phyloP scores from a whole-genome alignment of 2,797 vertebrate species.

The Natrix natrix region DNA sequence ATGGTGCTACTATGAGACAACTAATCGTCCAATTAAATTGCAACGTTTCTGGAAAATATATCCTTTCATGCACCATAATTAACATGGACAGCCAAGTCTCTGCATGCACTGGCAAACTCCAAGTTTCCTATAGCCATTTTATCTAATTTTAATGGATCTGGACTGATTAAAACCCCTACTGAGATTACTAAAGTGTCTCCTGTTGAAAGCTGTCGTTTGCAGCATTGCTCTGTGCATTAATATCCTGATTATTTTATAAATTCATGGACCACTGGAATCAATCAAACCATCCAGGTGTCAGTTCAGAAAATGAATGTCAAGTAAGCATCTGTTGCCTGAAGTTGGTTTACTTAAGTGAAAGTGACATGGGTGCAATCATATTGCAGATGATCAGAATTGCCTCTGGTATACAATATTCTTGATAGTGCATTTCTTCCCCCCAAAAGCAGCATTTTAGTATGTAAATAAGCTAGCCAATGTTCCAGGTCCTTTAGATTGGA shows the following conservation, averaged over 20 bases:
- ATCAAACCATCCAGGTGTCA: conserved; percentile 16
- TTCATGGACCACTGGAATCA: background rate
- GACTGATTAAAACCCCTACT: background rate
- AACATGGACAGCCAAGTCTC: conserved; percentile 25
- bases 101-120: conserved; percentile 6
- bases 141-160: conserved; percentile 14
- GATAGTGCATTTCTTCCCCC: background rate
- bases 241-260: conserved; percentile 1
- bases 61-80: conserved; percentile 27
- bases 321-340: conserved; percentile 14
- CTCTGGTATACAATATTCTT: background rate
- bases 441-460: background rate
- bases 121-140: background rate
- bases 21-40: conserved; percentile 27
- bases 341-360: conserved; percentile 19
- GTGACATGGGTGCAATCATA: background rate
- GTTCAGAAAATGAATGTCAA: conserved; percentile 6
- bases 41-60: conserved; percentile 18
- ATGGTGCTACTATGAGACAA: background rate
- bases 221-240: background rate
- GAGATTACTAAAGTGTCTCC: background rate
- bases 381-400: background rate
- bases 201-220: conserved; percentile 4
- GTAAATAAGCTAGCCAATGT: background rate
- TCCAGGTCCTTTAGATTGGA: background rate